Evolutionary conservation across 2,113 vertebrate genomes (phyloP).

Genomic region (Cranoglanis bouderius): DNA sequence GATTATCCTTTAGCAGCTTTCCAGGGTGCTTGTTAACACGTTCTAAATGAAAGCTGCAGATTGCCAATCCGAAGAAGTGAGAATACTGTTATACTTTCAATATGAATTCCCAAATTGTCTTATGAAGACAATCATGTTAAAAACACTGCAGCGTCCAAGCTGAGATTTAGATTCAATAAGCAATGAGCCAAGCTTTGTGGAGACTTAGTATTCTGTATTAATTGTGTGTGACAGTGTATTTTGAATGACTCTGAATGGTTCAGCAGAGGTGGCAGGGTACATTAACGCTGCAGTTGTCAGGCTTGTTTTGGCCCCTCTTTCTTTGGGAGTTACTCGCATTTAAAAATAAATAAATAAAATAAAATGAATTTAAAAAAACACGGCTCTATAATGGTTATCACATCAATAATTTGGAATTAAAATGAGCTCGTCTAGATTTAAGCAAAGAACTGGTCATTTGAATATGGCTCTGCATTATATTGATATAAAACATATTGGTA

Average conservation of each 20-base stretch:
- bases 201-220: not conserved
- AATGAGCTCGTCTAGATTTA: not conserved
- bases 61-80: constrained; percentile 53
- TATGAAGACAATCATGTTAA: constrained; percentile 21
- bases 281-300: constrained; percentile 1
- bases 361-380: no score
- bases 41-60: constrained; percentile 68
- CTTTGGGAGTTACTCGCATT: not conserved
- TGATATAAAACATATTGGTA: no score
- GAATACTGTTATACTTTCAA: constrained; percentile 50
- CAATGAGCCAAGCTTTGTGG: not conserved
- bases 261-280: not conserved
- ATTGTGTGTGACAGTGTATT: not conserved
- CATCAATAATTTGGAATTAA: not conserved
- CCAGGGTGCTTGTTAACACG: constrained; percentile 66
- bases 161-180: not conserved
- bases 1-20: constrained; percentile 61
- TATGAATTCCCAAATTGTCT: constrained; percentile 13
- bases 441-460: not conserved
- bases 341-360: no score
- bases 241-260: not conserved
- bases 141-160: not conserved
- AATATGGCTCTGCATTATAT: not conserved
- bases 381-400: not conserved
- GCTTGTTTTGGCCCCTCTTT: not conserved